These are phyloP conservation scores for Sparidentex hasta DNA, from an alignment of 2,797 vertebrate genomes.

Conservation along the genomic window DNA sequence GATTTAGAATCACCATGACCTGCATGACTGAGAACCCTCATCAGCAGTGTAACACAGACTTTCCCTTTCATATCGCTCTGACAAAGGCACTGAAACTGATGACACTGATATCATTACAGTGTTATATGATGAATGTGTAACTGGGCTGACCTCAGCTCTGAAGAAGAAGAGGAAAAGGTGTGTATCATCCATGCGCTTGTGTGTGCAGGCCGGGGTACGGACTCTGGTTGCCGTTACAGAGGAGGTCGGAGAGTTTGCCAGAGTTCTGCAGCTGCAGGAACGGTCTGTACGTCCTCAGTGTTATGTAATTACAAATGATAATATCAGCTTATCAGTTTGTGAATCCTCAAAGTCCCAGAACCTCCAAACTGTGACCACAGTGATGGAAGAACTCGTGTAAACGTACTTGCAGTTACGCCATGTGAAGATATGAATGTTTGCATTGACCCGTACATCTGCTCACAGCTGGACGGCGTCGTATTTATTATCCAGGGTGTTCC, in stretches of 20 bases:
- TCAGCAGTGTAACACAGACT: too few species aligned
- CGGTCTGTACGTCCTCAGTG: conserved; percentile 60
- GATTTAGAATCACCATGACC: too few species aligned
- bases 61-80: too few species aligned
- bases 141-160: background rate
- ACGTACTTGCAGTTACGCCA: background rate
- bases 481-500: conserved; percentile 38
- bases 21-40: too few species aligned
- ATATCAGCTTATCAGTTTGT: too few species aligned
- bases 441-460: conserved; percentile 16
- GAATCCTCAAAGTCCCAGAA: too few species aligned
- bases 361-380: background rate
- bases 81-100: too few species aligned
- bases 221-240: conserved; percentile 81
- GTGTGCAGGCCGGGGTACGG: conserved; percentile 65
- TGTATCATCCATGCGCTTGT: background rate
- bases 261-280: conserved; percentile 75
- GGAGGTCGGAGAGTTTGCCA: conserved; percentile 78
- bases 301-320: background rate
- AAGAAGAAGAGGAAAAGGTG: background rate
- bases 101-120: background rate
- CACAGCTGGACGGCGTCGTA: background rate
- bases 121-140: background rate
- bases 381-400: background rate
- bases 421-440: background rate